These are phyloP conservation scores for Xenopus petersii DNA, from an alignment of 2,797 vertebrate genomes.

Conservation along the genomic window DNA sequence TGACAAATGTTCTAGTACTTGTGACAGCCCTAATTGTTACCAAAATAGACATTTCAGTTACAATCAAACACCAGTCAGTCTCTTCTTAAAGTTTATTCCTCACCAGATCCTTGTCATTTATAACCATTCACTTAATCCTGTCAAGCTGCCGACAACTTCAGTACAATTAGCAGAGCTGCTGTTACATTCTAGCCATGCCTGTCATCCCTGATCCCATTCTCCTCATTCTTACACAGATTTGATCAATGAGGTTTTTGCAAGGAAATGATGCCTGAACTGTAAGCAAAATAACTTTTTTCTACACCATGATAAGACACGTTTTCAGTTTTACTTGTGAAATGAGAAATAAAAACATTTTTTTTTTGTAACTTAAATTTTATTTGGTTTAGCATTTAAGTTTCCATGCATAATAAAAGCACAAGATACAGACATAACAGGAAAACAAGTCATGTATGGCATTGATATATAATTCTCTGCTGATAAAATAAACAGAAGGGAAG, in stretches of 20 bases:
- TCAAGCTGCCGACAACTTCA: constrained; percentile 15
- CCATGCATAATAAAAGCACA: too few relatives aligned
- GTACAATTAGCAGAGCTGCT: constrained; percentile 13
- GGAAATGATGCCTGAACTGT: neutral
- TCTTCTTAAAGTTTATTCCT: neutral
- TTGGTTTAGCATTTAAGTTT: too few relatives aligned
- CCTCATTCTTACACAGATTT: neutral
- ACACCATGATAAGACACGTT: too few relatives aligned
- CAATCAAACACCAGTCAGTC: neutral
- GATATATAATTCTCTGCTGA: too few relatives aligned
- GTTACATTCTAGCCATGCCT: constrained; percentile 3
- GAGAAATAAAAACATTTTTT: too few relatives aligned
- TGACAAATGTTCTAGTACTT: neutral
- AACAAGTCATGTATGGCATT: too few relatives aligned
- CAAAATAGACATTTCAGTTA: neutral
- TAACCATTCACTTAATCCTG: constrained; percentile 15
- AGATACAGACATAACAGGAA: too few relatives aligned
- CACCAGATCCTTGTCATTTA: constrained; percentile 15
- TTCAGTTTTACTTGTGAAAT: too few relatives aligned
- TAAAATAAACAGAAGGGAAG: too few relatives aligned
- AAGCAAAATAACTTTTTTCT: neutral
- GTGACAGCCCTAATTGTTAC: neutral
- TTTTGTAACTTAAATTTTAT: too few relatives aligned
- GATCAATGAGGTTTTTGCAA: neutral
- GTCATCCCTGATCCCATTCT: constrained; percentile 9